phyloP scores from a whole-genome alignment of 2,113 vertebrate species.

The Pteruthius melanotis region DNA sequence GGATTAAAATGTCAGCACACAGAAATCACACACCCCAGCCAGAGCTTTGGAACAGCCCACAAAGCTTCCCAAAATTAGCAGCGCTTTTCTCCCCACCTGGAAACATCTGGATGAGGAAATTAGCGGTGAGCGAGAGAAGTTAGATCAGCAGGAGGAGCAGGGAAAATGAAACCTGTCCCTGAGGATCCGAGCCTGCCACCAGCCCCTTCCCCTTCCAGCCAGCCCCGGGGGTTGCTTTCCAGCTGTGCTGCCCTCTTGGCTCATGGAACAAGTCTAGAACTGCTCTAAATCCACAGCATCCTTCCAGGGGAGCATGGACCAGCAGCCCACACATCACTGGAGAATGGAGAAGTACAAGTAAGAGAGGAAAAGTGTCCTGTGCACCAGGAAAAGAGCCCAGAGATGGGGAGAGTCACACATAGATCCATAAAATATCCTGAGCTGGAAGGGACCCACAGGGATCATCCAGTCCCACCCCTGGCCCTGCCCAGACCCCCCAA shows the following conservation, averaged over 20 bases:
- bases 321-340: not conserved
- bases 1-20: not conserved
- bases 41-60: not conserved
- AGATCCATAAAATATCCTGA: not conserved
- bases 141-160: not conserved
- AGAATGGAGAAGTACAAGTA: not conserved
- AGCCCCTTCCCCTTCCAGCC: not conserved
- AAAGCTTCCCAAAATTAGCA: not conserved
- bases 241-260: not conserved
- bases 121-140: not conserved
- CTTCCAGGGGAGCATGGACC: not conserved
- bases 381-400: not conserved
- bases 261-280: not conserved
- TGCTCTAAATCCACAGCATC: not conserved
- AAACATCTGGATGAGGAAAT: not conserved
- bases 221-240: not conserved
- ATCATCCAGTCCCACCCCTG: accelerated
- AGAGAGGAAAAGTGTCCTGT: not conserved
- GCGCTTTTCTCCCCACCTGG: not conserved
- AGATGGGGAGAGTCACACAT: not conserved
- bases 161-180: not conserved
- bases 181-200: not conserved
- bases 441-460: accelerated
- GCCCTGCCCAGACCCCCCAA: not conserved
- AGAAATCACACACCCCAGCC: not conserved